Evolutionary conservation across 1,140 invertebrate species (phyloP).

Genomic region (Lepidurus couesii): DNA sequence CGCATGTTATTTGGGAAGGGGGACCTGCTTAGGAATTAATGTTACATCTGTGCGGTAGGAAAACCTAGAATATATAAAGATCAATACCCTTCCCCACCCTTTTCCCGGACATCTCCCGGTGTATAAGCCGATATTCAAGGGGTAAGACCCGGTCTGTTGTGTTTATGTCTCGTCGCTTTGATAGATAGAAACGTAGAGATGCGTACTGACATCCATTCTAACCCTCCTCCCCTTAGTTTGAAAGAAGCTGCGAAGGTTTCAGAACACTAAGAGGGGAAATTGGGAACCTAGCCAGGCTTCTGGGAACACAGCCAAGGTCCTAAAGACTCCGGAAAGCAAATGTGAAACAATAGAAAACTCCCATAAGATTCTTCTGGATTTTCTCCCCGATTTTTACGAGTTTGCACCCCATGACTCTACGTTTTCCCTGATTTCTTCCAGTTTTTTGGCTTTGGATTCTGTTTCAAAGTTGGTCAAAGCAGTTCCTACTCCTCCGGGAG

Average conservation of each 20-base stretch:
- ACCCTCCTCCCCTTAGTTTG: no score
- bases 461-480: neutral
- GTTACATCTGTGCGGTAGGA: neutral
- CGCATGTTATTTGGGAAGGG: neutral
- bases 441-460: neutral
- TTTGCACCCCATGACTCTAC: neutral
- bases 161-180: neutral
- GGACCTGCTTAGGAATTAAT: neutral
- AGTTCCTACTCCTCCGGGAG: neutral
- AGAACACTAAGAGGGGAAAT: neutral
- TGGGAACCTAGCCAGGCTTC: conserved; percentile 8
- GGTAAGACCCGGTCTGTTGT: neutral
- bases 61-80: neutral
- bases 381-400: neutral
- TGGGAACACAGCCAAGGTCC: neutral
- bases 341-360: conserved; percentile 9
- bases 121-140: neutral
- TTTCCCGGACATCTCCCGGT: neutral
- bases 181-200: neutral
- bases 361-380: neutral
- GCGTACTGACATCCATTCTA: neutral
- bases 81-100: neutral
- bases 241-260: no score
- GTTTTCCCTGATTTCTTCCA: neutral
- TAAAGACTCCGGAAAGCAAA: neutral